Conservation (phyloP, 2,113 vertebrate species). For the Odontophorus gujanensis region DNA sequence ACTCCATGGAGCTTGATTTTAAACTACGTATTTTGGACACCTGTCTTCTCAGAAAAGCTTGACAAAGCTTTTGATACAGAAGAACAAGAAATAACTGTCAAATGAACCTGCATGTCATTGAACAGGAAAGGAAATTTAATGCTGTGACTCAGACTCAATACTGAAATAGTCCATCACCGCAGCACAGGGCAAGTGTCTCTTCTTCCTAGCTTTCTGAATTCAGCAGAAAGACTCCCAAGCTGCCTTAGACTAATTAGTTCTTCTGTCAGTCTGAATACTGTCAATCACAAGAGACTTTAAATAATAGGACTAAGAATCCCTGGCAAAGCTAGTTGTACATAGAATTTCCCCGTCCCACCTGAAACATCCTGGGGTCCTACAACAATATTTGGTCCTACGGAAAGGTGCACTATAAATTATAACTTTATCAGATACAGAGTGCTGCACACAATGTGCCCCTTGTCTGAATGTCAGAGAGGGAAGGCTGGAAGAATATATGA, state of each 20-base stretch:
- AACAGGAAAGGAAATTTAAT: constrained; percentile 1
- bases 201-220: constrained; percentile 13
- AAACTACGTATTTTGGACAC: constrained; percentile 29
- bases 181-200: constrained; percentile 16
- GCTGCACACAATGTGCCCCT: neutral
- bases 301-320: neutral
- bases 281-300: neutral
- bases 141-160: neutral
- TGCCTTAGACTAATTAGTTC: constrained; percentile 34
- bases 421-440: neutral
- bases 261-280: neutral
- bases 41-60: neutral
- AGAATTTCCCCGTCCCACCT: neutral
- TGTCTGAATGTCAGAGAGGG: neutral
- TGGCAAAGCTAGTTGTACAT: neutral
- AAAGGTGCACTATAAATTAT: neutral
- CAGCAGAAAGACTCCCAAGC: neutral
- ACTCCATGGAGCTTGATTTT: neutral
- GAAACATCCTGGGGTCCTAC: neutral
- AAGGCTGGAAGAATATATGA: neutral
- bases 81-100: constrained; percentile 14
- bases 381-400: neutral
- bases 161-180: neutral
- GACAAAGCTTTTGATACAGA: neutral
- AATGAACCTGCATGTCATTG: neutral